phyloP scores from a whole-genome alignment of 2,113 vertebrate genomes.

The Morone chrysops region DNA sequence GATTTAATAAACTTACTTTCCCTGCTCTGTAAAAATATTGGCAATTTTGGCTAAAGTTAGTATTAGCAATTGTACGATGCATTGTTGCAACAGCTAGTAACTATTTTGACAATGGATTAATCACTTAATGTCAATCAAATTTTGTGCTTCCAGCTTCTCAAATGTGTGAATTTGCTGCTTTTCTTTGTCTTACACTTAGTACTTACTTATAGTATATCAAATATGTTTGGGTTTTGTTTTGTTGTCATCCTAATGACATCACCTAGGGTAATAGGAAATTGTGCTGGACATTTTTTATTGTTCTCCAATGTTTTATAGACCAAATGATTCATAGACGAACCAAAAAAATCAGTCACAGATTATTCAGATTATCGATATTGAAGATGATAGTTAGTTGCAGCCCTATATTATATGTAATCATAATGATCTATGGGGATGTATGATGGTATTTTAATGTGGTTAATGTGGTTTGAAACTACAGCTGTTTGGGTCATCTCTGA shows the following conservation, averaged over 20 bases:
- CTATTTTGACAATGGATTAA: not conserved
- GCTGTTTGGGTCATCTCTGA: slow-evolving; percentile 23
- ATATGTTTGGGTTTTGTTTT: no score
- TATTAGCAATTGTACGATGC: not conserved
- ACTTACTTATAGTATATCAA: no score
- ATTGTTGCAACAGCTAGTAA: not conserved
- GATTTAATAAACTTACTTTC: not conserved
- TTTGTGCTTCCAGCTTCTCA: not conserved
- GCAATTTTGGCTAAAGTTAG: not conserved
- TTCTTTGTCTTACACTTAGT: not conserved
- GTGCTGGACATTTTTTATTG: not conserved
- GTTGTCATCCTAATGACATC: not conserved
- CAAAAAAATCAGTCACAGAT: not conserved
- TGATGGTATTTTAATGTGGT: not conserved
- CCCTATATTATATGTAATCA: not conserved
- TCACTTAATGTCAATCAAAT: not conserved
- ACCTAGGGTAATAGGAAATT: not conserved
- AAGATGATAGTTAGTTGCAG: not conserved
- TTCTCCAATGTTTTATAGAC: not conserved
- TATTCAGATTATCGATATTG: not conserved
- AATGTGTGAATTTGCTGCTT: not conserved
- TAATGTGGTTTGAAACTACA: slow-evolving; percentile 36
- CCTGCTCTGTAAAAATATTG: not conserved
- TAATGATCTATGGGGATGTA: not conserved
- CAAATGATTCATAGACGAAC: not conserved